Evolutionary conservation across 2,888 invertebrate genomes (phyloP).

Genomic region (Hemistola chrysoprasaria): DNA sequence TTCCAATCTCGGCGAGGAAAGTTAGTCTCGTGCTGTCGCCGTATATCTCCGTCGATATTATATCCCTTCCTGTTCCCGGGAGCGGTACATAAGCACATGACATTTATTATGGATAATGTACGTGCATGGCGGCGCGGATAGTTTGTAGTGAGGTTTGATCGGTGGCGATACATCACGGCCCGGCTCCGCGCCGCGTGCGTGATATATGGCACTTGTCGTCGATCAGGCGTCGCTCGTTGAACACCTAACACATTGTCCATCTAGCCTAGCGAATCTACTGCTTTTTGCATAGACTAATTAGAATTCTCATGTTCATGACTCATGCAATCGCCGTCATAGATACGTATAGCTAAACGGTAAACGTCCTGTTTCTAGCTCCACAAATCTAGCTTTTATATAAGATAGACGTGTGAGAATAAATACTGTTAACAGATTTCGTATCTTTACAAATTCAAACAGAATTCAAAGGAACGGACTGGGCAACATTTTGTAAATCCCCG

Average conservation of each 20-base stretch:
- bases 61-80: slow-evolving; percentile 31
- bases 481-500: slow-evolving; percentile 3
- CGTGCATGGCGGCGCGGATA: slow-evolving; percentile 43
- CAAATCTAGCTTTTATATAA: no score
- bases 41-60: slow-evolving; percentile 34
- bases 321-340: slow-evolving; percentile 4
- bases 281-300: slow-evolving; percentile 40
- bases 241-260: slow-evolving; percentile 41
- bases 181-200: slow-evolving; percentile 47
- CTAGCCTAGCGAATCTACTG: slow-evolving; percentile 25
- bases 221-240: slow-evolving; percentile 46
- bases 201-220: slow-evolving; percentile 60
- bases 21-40: slow-evolving; percentile 29
- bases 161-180: slow-evolving; percentile 55
- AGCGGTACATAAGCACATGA: slow-evolving; percentile 31
- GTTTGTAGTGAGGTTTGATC: slow-evolving; percentile 55
- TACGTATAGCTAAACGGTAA: no score
- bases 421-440: no score
- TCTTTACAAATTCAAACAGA: neutral
- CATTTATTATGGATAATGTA: slow-evolving; percentile 39
- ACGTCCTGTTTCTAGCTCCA: no score
- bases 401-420: no score
- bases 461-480: slow-evolving; percentile 5
- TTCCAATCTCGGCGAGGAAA: slow-evolving; percentile 25
- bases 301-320: no score